Evolutionary conservation across 2,888 invertebrate species (phyloP).

Genomic region (Diogma glabrata): DNA sequence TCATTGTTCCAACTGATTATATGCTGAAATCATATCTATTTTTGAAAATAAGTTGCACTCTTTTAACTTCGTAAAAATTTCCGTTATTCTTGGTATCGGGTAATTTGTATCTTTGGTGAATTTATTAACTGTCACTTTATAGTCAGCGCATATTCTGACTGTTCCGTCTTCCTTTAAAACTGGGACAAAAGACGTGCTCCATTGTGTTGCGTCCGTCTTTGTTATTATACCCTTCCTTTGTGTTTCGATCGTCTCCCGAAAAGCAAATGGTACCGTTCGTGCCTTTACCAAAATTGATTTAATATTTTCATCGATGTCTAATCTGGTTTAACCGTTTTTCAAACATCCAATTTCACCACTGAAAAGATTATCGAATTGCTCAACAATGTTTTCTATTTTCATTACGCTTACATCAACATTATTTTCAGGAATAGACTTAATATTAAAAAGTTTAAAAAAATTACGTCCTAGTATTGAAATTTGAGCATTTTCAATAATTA

Average conservation of each 20-base stretch:
- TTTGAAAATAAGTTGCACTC: neutral
- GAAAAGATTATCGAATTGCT: no score
- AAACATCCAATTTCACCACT: no score
- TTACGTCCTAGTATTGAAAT: no score
- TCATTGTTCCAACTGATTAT: neutral
- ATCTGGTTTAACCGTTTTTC: no score
- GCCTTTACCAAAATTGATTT: neutral
- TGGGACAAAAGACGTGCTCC: neutral
- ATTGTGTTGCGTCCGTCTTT: neutral
- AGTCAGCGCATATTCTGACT: neutral
- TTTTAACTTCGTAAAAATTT: neutral
- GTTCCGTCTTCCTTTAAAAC: neutral
- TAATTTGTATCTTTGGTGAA: conserved; percentile 3
- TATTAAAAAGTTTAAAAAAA: no score
- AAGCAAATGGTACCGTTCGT: neutral
- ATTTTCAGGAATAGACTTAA: no score
- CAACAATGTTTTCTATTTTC: no score
- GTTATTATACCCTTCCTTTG: neutral
- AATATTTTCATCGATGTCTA: neutral
- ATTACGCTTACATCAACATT: no score
- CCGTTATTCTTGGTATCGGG: conserved; percentile 1
- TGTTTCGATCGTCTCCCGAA: neutral
- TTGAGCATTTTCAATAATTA: no score
- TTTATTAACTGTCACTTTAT: neutral
- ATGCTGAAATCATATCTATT: no score